Evolutionary conservation across 2,797 vertebrate species (phyloP).

Genomic region (Schizothorax lantsangensis): DNA sequence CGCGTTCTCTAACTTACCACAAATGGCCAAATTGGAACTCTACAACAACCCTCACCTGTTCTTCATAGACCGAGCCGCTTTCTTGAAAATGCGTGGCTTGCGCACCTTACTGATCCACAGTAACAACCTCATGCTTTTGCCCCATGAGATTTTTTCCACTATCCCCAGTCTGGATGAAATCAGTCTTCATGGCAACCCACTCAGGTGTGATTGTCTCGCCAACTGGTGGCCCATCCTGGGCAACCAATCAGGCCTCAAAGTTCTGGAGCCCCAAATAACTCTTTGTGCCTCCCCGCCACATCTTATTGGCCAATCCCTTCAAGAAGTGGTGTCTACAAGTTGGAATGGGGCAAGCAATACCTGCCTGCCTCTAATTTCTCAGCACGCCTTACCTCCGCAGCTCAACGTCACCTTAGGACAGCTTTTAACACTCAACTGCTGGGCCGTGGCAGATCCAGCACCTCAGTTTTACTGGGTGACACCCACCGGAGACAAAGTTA

Average conservation of each 20-base stretch:
- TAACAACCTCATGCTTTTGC: constrained; percentile 79
- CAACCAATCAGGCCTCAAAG: constrained; percentile 75
- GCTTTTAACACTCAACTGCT: constrained; percentile 79
- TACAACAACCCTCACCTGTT: constrained; percentile 80
- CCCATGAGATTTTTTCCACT: constrained; percentile 75
- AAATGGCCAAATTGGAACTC: constrained; percentile 81
- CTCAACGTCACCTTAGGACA: constrained; percentile 76
- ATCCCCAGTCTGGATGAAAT: constrained; percentile 73
- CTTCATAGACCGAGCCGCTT: constrained; percentile 79
- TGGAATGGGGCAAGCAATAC: constrained; percentile 71
- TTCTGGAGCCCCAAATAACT: constrained; percentile 79
- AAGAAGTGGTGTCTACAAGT: constrained; percentile 72
- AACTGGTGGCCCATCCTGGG: constrained; percentile 78
- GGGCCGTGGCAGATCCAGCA: constrained; percentile 80
- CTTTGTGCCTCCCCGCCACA: constrained; percentile 77
- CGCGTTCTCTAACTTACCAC: constrained; percentile 81
- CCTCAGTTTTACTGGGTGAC: constrained; percentile 86
- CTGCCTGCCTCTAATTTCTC: constrained; percentile 80
- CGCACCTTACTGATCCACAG: constrained; percentile 80
- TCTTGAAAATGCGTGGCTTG: constrained; percentile 71
- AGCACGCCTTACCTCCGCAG: constrained; percentile 70
- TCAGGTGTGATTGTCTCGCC: constrained; percentile 82
- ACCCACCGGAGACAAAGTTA: constrained; percentile 83
- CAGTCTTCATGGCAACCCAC: constrained; percentile 81
- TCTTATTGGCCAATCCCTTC: constrained; percentile 74